Percentiles rank a stretch among this genome's conserved stretches.
Conservation (phyloP, 1,140 invertebrate species). For the Drosophila murphyi region DNA sequence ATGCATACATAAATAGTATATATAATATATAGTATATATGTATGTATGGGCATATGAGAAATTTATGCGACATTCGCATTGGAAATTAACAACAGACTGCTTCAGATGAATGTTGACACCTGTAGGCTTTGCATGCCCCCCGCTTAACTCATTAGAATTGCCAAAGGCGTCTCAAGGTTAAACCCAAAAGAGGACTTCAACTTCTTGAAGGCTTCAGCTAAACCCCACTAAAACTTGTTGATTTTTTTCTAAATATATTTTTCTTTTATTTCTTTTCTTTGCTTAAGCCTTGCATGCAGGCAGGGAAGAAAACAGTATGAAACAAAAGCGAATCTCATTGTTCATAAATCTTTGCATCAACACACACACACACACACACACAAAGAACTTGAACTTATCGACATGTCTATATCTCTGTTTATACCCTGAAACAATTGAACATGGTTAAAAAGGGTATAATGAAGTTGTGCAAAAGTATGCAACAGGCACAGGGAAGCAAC, state of each 20-base stretch:
- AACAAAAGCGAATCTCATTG: slow-evolving; percentile 58
- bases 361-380: neutral
- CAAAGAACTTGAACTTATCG: slow-evolving; percentile 27
- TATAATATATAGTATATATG: slow-evolving; percentile 26
- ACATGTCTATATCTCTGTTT: slow-evolving; percentile 14
- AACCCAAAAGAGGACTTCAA: slow-evolving; percentile 11
- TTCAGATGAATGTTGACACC: slow-evolving; percentile 79
- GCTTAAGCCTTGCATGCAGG: slow-evolving; percentile 13
- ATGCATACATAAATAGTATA: slow-evolving; percentile 9
- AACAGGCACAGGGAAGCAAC: no score
- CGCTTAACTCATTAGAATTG: slow-evolving; percentile 60
- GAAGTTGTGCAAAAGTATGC: no score
- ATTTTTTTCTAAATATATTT: neutral
- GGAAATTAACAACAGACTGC: slow-evolving; percentile 69
- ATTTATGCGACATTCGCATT: slow-evolving; percentile 72
- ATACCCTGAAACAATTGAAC: no score
- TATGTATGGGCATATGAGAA: slow-evolving; percentile 56
- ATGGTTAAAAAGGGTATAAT: no score
- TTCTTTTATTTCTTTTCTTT: slow-evolving; percentile 5
- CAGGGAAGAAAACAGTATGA: slow-evolving; percentile 28
- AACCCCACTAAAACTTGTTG: slow-evolving; percentile 1
- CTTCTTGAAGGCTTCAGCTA: slow-evolving; percentile 1
- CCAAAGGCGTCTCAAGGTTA: slow-evolving; percentile 59
- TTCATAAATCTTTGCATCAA: slow-evolving; percentile 48
- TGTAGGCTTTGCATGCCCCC: slow-evolving; percentile 48